These are phyloP conservation scores for Phoxinus phoxinus DNA, from an alignment of 2,113 vertebrate genomes.

Conservation along the genomic window DNA sequence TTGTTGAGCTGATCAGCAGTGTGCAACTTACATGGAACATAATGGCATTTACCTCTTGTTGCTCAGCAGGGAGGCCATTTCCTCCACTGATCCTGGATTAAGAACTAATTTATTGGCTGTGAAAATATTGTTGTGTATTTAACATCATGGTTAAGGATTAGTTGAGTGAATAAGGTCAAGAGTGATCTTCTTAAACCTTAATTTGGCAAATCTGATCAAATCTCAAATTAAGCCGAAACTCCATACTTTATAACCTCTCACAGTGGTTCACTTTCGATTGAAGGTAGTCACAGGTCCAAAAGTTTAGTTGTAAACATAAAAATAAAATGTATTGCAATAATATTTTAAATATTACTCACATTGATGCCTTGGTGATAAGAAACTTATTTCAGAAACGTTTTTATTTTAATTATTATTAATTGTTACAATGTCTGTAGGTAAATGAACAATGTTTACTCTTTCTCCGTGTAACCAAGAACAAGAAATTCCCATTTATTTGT, in stretches of 20 bases:
- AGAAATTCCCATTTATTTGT: no score
- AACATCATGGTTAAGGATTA: constrained; percentile 28
- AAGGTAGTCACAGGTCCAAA: neutral
- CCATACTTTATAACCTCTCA: neutral
- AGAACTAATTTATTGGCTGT: constrained; percentile 16
- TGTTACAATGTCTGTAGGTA: no score
- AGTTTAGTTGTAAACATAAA: neutral
- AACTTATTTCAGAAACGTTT: no score
- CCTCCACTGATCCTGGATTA: constrained; percentile 36
- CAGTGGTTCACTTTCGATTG: neutral
- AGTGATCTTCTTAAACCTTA: constrained; percentile 29
- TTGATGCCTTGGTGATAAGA: no score
- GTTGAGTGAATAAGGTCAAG: constrained; percentile 42
- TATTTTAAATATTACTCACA: no score
- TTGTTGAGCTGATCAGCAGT: constrained; percentile 24
- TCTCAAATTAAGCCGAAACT: constrained; percentile 2
- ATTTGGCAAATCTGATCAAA: constrained; percentile 34
- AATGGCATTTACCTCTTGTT: constrained; percentile 8
- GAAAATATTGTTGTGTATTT: constrained; percentile 41
- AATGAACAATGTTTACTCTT: no score
- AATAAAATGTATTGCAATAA: no score
- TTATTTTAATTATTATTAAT: no score
- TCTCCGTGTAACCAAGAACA: no score
- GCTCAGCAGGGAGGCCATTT: constrained; percentile 7
- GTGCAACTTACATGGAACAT: constrained; percentile 30